Evolutionary conservation across 2,888 invertebrate species (phyloP).

Genomic region (Brenthis hecate): DNA sequence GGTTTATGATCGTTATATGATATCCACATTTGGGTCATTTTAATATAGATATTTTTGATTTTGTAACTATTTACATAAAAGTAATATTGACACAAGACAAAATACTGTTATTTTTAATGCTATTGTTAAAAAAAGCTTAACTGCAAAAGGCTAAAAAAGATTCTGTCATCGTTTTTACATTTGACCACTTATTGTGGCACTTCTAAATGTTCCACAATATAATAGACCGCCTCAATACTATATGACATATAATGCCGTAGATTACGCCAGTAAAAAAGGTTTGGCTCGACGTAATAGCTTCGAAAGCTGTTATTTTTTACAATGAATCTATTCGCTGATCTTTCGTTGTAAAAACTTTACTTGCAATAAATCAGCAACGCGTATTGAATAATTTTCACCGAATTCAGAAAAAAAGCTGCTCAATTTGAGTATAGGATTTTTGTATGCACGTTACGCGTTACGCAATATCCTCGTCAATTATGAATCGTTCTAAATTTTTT

Average conservation of each 20-base stretch:
- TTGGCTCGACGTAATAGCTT: constrained; percentile 29
- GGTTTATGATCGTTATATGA: too few species aligned
- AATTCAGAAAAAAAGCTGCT: too few species aligned
- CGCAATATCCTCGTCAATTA: too few species aligned
- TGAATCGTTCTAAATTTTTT: too few species aligned
- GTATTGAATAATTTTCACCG: too few species aligned
- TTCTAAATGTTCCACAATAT: constrained; percentile 14
- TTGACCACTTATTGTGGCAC: constrained; percentile 6
- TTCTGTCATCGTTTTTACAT: constrained; percentile 10
- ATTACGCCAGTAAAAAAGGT: constrained; percentile 34
- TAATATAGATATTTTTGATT: too few species aligned
- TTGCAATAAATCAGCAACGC: neutral
- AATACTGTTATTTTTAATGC: neutral
- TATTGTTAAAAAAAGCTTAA: neutral
- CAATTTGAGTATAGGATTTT: too few species aligned
- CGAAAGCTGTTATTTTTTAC: constrained; percentile 27
- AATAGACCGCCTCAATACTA: constrained; percentile 1
- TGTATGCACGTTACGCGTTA: too few species aligned
- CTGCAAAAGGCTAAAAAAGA: neutral
- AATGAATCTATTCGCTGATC: constrained; percentile 22
- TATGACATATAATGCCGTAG: constrained; percentile 27
- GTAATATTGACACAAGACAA: neutral
- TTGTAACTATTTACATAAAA: too few species aligned
- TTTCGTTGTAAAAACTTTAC: neutral
- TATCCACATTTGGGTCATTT: too few species aligned